Base-by-base conservation (phyloP, 37 sponge, comb jelly and placozoan genomes). In the Dysidea cf. avara region DNA sequence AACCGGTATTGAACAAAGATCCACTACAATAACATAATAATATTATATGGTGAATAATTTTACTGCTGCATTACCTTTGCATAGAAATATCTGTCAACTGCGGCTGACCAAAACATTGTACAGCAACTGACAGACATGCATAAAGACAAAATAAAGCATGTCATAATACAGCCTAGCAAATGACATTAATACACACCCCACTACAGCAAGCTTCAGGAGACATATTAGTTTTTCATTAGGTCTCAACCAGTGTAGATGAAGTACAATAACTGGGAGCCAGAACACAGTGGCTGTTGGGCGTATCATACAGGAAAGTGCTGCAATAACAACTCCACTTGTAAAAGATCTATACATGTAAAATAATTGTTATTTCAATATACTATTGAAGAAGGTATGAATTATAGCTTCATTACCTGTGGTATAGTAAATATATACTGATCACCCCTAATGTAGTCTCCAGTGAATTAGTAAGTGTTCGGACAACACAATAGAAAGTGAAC, bases 1-100 rank as follows among this genome's bases (percentile, higher is more conserved):
- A 94, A 94, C 14, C 86, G 82, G 61, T 72, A 89, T 71, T 86
- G 90, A 38, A 86, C 90, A 17, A 89, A 40, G 28, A 89, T 80
- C 37, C 59, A 39, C 83, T 83, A 71, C n/a, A n/a, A 1, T 57
- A n/a, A n/a, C n/a, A 43, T 2, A 53, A 40, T 34, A 22, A 30
- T 31, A 62, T 46, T 20, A 28, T 31, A 35, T n/a, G 33, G 6
- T n/a, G n/a, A n/a, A n/a, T n/a, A n/a, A n/a, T n/a, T n/a, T n/a
- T n/a, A n/a, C n/a, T n/a, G n/a, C 6, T 20, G 13, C 40, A 36
- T 14, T 4, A 82, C 75, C 69, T 61, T 74, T 29, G 46, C 67
- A 74, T 82, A 68, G 61, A 43, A 82, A 37, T 33, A 57, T 20
- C 24, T 68, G 54, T 82, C 83, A 22, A 82, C 52, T 7, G 60